phyloP scores from a whole-genome alignment of 2,888 invertebrate genomes.

The Psylliodes chrysocephalus region DNA sequence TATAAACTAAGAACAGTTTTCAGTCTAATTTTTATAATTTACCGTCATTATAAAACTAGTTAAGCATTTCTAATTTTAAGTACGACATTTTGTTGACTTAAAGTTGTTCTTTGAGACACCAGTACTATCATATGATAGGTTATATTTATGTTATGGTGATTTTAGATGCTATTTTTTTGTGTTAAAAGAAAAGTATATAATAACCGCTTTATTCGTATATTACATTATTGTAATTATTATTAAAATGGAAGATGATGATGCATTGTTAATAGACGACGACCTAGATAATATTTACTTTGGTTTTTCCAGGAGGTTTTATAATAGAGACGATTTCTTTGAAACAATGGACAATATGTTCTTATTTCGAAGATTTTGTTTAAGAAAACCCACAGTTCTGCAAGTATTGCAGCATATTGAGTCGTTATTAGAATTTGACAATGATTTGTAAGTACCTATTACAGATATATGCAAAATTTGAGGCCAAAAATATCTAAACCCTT shows the following conservation, averaged over 20 bases:
- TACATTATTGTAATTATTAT: no score
- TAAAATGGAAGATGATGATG: neutral
- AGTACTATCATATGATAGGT: no score
- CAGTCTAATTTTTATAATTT: no score
- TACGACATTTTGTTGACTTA: no score
- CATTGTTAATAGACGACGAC: neutral
- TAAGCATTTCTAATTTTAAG: no score
- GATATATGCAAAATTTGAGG: neutral
- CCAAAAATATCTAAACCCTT: neutral
- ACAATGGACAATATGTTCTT: slow-evolving; percentile 13
- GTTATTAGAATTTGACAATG: slow-evolving; percentile 11
- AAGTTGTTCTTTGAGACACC: no score
- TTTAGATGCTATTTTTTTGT: no score
- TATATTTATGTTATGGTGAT: no score
- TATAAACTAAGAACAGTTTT: no score
- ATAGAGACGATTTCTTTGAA: slow-evolving; percentile 16
- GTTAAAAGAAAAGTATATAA: no score
- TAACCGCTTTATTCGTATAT: no score
- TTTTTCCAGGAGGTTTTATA: neutral
- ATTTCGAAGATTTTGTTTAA: slow-evolving; percentile 21
- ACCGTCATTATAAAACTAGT: no score
- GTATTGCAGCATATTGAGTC: slow-evolving; percentile 14
- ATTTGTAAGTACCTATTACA: slow-evolving; percentile 22
- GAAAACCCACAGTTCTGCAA: slow-evolving; percentile 6
- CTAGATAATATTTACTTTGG: neutral